These are phyloP conservation scores for Hipparchia semele DNA, from an alignment of 2,888 invertebrate species.

Conservation along the genomic window DNA sequence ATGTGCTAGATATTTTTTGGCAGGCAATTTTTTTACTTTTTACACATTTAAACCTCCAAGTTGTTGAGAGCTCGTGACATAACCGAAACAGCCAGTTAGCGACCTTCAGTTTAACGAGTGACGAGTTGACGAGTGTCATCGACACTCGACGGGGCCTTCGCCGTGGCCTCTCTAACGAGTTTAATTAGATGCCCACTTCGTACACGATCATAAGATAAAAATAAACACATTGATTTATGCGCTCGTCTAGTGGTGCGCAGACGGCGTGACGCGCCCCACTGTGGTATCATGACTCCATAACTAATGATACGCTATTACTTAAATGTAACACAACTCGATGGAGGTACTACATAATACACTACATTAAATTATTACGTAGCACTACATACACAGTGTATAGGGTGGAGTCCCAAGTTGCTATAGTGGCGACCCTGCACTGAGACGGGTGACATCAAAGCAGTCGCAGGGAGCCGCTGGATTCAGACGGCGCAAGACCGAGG, in stretches of 20 bases:
- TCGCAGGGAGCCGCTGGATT: too few species aligned
- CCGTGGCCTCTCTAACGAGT: constrained; percentile 68
- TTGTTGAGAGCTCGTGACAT: constrained; percentile 16
- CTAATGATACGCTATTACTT: constrained; percentile 51
- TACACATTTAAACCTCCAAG: constrained; percentile 4
- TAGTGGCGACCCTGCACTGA: too few species aligned
- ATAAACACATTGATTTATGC: constrained; percentile 64
- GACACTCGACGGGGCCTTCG: constrained; percentile 57
- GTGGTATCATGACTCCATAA: constrained; percentile 49
- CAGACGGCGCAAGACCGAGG: too few species aligned
- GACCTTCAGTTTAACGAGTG: constrained; percentile 37
- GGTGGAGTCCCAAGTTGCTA: too few species aligned
- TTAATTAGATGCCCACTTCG: constrained; percentile 55
- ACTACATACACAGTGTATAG: too few species aligned
- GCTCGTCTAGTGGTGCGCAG: constrained; percentile 53
- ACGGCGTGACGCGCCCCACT: constrained; percentile 50
- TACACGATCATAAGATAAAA: constrained; percentile 51
- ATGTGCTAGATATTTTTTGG: too few species aligned
- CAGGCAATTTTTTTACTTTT: background rate
- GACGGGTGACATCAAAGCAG: too few species aligned
- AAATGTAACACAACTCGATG: background rate
- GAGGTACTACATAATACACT: too few species aligned
- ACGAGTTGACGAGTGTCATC: constrained; percentile 40
- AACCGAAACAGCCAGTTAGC: constrained; percentile 25
- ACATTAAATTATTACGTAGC: too few species aligned